Base-by-base conservation (phyloP, 2,888 invertebrate species). In the Ophioninae sp. region DNA sequence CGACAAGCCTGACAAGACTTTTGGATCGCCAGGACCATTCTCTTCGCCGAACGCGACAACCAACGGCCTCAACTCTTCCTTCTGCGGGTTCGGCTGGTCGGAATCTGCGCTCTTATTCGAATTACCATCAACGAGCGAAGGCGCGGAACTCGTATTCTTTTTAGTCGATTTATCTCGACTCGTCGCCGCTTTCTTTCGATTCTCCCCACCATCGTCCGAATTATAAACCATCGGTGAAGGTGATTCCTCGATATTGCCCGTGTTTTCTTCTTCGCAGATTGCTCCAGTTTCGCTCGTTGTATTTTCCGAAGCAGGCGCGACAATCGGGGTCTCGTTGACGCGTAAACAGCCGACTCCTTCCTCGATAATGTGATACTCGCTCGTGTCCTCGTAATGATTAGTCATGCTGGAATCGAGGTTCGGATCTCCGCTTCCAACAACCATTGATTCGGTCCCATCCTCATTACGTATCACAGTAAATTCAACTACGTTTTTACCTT, bases 381-480 rank as follows among this genome's bases (percentile, higher is more conserved):
- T 85, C n/a, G 83, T 64, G 7, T 82, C 81, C 6, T 82, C 72
- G 70, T 75, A 83, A 70, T 84, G 59, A 62, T 84, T 79, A 64
- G 82, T 73, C 23, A n/a, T 70, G 7, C 67, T 64, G 1, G 61
- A 23, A 50, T 67, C 21, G 8, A 75, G 83, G 8, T 84, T 75
- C 44, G 68, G 50, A 30, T 82, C 82, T 7, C 69, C 30, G 20
- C 68, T 75, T 1, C 74, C 70, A 0, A 81, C 79, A 41, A 81
- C 81, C 84, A 83, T 83, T 1, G 91, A 89, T 37, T 91, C 88
- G 0, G 87, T 87, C 0, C 86, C 88, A 79, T 89, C 88, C 30
- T 90, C 89, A 76, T 87, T 90, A 73, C 89, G 86, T 85, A 92
- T 90, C 77, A 91, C 89, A 83, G 91, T 90, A 83, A 88, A 91